Evolutionary conservation across 1,140 invertebrate genomes (phyloP), one percentile per base, ranked within the genome.

Genomic region (Heliconius hewitsoni): DNA sequence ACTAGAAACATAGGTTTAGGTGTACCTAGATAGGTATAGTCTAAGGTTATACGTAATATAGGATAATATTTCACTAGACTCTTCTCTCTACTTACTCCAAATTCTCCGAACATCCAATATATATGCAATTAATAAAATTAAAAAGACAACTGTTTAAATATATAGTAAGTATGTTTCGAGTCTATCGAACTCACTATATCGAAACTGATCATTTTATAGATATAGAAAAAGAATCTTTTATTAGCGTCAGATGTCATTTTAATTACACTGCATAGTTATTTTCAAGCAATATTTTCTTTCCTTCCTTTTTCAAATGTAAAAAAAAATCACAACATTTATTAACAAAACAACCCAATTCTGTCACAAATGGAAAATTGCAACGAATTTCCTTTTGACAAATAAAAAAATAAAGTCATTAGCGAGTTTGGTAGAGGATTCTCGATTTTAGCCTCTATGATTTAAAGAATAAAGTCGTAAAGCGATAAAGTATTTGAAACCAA

Each of bases 381-480:
- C 74, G 74, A 75, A 75, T 75, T 75, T 75, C 74, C 74, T 55
- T 37, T 75, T 60, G 60, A 75, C 52, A 66, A 75, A 75, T 60
- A 76, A 71, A 76, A 76, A 76, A 76, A 76, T 76, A 76, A 76
- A 76, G 55, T 76, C 39, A 76, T 76, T 76, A 76, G 39, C 11
- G 57, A 57, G n/a, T 16, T 39, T 34, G 50, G 23, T 71, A n/a
- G 8, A 70, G 55, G 27, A 50, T 30, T n/a, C 71, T 6, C 76
- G 23, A 77, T 72, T 72, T 39, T 72, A 37, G 18, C 1, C 19
- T 9, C 34, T 52, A 72, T 37, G 19, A 72, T 6, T 42, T n/a
- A 4, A 23, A 3, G 11, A 39, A 71, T 77, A 77, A 37, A 34
- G 70, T 55, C 34, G 55, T 52, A 9, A 37, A 55, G 52, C 70